Base-by-base conservation (phyloP, 1,140 invertebrate genomes). In the Apocrypta bakeri region DNA sequence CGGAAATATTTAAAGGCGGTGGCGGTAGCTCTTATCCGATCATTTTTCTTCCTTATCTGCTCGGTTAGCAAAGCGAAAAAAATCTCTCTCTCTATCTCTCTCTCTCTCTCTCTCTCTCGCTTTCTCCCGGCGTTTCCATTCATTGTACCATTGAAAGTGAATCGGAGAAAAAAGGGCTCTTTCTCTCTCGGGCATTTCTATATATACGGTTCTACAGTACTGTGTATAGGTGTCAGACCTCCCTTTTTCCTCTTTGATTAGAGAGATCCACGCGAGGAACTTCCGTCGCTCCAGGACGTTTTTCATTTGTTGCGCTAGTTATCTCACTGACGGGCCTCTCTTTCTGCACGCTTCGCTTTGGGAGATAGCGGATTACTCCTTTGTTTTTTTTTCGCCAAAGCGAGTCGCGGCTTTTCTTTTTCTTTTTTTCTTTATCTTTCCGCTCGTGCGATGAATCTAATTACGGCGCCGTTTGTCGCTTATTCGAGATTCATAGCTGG, bases 41-140 rank as follows among this genome's bases (percentile, higher is more conserved):
- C 37, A 69, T 79, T 71, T 56, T 79, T 79, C 66, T 79, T 71
- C 56, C 64, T 79, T 79, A 79, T 79, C 77, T 79, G 27, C 27
- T 31, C 17, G 48, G 48, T 12, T 27, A 78, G 24, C 61, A 66
- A 29, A 29, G 25, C 75, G 63, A n/a, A 27, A 68, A 68, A 25
- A 25, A 37, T 31, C 2, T 25, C 2, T 37, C 2, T 37, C 2
- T 37, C 3, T 37, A 37, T 37, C 2, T 37, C 2, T 37, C 33
- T 9, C 33, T 37, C 3, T 37, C 3, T 9, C 9, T 2, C n/a
- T n/a, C n/a, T n/a, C n/a, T n/a, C n/a, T n/a, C n/a, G n/a, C 7
- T 56, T 29, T 63, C 56, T 63, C 33, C 8, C 56, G 27, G 25
- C 11, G 69, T 14, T 79, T 31, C 66, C 40, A 79, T 56, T 56